Base-by-base conservation (phyloP, 2,888 invertebrate genomes). In the Drosophila cognata region DNA sequence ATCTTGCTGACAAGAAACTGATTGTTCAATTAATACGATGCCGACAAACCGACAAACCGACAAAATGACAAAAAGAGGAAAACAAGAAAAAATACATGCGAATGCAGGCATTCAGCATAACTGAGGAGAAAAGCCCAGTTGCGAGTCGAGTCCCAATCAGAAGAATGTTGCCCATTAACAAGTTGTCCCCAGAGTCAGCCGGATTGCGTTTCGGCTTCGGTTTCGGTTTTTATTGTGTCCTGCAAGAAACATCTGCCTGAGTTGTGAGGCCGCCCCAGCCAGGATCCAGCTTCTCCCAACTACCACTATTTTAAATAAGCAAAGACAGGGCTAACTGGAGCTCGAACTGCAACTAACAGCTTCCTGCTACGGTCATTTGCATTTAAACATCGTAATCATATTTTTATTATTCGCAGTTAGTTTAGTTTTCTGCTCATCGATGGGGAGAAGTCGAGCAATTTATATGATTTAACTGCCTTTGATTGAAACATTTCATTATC, bases 321-420 rank as follows among this genome's bases (percentile, higher is more conserved):
- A n/a, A 21, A 6, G 4, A 5, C 29, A 55, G 50, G 53, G 41
- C 25, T 5, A 18, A 50, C 50, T 29, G 28, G 18, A 2, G 16
- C 25, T 38, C 28, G 25, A 48, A 33, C 38, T 33, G 63, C 18
- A 50, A 59, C 71, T 77, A 77, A 72, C 79, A 75, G 77, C 64
- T 76, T 76, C 75, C 76, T 77, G 78, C 83, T 74, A 53, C 53
- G 13, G 21, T 1, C 50, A 88, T 91, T 91, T 91, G 89, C 91
- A 91, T 91, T 91, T 90, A 88, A 84, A 82, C 84, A 79, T 74
- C 82, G 85, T 90, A 89, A 91, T 91, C 91, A 91, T 91, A 91
- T 91, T 91, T 91, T 91, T 91, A 90, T 79, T 77, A 77, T 90
- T 77, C 84, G 87, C 89, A 86, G 81, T 89, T 84, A 86, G 89